Evolutionary conservation across 2,113 vertebrate species (phyloP), one percentile per base, ranked within the genome.

Genomic region (Sinosuthora webbiana): DNA sequence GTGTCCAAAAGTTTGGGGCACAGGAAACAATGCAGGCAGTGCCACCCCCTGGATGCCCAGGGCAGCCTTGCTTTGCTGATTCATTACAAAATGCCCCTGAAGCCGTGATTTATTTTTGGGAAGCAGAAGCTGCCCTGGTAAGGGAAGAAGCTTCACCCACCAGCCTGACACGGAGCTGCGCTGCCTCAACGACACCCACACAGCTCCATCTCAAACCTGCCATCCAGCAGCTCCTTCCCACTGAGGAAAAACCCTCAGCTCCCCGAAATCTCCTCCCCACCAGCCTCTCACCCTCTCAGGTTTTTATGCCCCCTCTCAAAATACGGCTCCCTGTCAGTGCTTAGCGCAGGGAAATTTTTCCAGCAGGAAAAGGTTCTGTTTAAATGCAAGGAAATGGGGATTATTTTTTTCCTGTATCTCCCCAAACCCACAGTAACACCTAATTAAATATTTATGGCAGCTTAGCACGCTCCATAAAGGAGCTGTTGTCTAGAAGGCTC

Each of bases 371-470:
- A 56, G 3, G 9, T 33, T 83, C 76, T 64, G 75, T 55, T 89
- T 49, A 83, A 84, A 90, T 41, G 27, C 22, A 83, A 92, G 73
- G 83, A 96, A 92, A 79, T 39, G 45, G 28, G 77, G 52, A 76
- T 87, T 82, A 7, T 35, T 35, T 52, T 42, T 62, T 73, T 89
- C 68, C 55, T 90, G 50, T 87, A 77, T 95, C 93, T 94, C 74
- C 88, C 89, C 57, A 73, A 80, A 88, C 64, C 88, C 78, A 90
- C 74, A 91, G 67, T 57, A 81, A 89, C 77, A 95, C 87, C 82
- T 90, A 75, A 96, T 94, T 79, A 93, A 95, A 86, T 79, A 90
- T 95, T 88, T 86, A 93, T 93, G 88, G 85, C 2, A 3, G 80
- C 50, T 96, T 91, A 95, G 68, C 85, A 57, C 0, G 5, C 49